Conservation (phyloP, 2,113 vertebrate genomes). For the Empidonax traillii region DNA sequence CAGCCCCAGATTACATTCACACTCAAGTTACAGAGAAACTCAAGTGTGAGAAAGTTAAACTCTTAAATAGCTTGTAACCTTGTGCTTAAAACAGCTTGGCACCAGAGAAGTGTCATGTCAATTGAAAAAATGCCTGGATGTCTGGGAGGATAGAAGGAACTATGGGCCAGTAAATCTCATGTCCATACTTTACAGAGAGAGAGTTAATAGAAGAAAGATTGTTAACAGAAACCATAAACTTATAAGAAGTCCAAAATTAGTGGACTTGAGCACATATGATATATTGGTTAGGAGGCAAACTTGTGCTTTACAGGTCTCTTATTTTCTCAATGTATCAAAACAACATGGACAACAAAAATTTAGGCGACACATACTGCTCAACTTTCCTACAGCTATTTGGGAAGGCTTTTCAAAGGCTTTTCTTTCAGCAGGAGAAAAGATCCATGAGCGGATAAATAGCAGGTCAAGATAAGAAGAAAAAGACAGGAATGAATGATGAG, state of each 20-base stretch:
- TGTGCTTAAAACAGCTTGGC: neutral
- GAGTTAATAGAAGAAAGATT: neutral
- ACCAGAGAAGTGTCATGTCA: neutral
- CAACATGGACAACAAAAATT: neutral
- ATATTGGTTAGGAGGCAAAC: neutral
- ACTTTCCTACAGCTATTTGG: neutral
- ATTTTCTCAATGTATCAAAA: neutral
- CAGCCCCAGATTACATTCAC: neutral
- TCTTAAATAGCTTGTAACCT: neutral
- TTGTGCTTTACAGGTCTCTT: neutral
- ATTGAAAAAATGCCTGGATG: neutral
- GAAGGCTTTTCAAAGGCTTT: neutral
- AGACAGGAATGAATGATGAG: neutral
- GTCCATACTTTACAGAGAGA: neutral
- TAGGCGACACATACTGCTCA: neutral
- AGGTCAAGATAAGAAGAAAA: neutral
- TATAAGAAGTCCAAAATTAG: neutral
- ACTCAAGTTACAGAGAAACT: neutral
- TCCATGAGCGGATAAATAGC: neutral
- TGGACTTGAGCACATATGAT: neutral
- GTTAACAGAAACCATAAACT: neutral
- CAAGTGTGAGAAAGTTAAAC: neutral
- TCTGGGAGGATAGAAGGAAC: neutral
- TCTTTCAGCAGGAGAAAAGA: neutral
- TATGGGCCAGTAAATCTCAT: neutral